Evolutionary conservation across 2,113 vertebrate genomes (phyloP).

Genomic region (Balaeniceps rex): DNA sequence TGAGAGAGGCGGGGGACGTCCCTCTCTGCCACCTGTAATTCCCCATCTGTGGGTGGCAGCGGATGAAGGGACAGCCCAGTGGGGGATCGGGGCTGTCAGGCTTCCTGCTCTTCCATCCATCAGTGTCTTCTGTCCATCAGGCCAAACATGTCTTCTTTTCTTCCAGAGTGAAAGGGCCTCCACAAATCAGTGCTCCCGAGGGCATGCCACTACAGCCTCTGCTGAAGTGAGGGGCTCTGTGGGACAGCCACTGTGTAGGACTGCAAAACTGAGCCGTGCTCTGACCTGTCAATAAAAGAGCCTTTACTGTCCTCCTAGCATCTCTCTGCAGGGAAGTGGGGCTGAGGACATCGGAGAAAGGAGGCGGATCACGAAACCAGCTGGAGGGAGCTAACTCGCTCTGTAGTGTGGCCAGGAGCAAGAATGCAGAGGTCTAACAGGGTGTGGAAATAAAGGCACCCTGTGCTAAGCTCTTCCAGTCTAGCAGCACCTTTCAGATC

Average conservation of each 20-base stretch:
- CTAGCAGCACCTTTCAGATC: not conserved
- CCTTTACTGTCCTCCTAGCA: not conserved
- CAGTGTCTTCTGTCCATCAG: not conserved
- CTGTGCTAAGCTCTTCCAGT: not conserved
- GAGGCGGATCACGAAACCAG: not conserved
- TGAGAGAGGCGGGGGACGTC: not conserved
- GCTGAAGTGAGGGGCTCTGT: not conserved
- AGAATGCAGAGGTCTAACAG: not conserved
- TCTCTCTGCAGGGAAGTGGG: not conserved
- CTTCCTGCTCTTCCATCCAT: not conserved
- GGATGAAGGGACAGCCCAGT: not conserved
- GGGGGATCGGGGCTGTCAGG: not conserved
- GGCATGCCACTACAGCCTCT: not conserved
- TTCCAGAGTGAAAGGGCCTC: not conserved
- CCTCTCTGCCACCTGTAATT: not conserved
- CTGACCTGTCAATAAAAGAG: not conserved
- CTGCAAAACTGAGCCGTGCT: not conserved
- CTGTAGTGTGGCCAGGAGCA: not conserved
- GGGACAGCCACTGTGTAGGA: not conserved
- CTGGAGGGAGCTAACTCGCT: not conserved
- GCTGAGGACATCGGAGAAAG: not conserved
- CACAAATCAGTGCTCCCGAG: not conserved
- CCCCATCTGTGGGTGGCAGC: not conserved
- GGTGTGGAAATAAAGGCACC: not conserved
- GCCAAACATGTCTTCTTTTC: rapidly evolving